Conservation (phyloP, 2,113 vertebrate genomes). For the Saimiri boliviensis region DNA sequence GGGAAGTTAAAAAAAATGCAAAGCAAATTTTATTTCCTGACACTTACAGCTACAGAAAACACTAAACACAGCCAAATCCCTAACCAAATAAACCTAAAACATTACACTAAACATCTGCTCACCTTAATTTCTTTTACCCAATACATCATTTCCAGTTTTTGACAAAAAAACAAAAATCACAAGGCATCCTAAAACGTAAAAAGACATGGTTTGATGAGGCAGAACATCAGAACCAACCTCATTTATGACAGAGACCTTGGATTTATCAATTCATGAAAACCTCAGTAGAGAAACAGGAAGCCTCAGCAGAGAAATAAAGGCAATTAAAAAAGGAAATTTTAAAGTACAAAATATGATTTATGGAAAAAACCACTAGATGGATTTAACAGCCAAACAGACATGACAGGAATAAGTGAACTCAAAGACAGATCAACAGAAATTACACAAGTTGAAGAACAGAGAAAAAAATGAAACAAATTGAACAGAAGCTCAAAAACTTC, state of each 20-base stretch:
- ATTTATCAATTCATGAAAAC: slow-evolving; percentile 43
- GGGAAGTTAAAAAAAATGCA: background rate
- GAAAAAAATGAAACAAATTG: background rate
- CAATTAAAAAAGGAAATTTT: slow-evolving; percentile 12
- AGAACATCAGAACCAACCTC: slow-evolving; percentile 7
- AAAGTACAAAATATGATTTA: background rate
- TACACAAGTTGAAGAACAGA: background rate
- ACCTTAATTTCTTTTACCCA: background rate
- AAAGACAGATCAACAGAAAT: background rate
- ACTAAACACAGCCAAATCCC: background rate
- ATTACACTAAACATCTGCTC: background rate
- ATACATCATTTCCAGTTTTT: background rate
- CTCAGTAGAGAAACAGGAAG: background rate
- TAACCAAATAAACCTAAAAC: background rate
- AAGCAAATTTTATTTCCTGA: background rate
- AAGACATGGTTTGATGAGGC: background rate
- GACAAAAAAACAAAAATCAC: background rate
- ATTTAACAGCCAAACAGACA: background rate
- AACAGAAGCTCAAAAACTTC: background rate
- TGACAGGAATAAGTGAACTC: background rate
- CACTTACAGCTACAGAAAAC: background rate
- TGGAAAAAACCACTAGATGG: background rate
- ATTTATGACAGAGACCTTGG: background rate
- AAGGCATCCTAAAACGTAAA: background rate
- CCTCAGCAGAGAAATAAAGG: background rate